Evolutionary conservation across 1,140 invertebrate genomes (phyloP), one percentile per base, ranked within the genome.

Genomic region (Diploscapter pachys): DNA sequence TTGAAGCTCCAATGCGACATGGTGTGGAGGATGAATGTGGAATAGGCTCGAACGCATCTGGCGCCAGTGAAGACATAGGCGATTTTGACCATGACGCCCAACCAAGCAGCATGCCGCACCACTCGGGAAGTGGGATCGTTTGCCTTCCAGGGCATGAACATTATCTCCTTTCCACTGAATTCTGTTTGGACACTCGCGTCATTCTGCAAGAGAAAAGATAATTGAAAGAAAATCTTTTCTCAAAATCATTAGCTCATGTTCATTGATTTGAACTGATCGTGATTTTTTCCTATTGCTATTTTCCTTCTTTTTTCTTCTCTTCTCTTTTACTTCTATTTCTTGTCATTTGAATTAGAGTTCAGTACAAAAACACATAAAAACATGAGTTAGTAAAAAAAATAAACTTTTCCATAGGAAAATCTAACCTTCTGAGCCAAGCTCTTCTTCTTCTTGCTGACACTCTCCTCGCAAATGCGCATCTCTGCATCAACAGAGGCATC

Each of bases 31-130:
- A 79, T 69, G 62, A 79, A 79, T 2, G 78, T 78, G 13, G 67
- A 72, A 70, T 78, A 79, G 48, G 65, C 77, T 6, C 78, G 77
- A n/a, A 79, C 67, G 51, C 78, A 79, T 9, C 78, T 71, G 53
- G 78, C 78, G 54, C 78, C 78, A 49, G 78, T 79, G 78, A 79
- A 79, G 13, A 79, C 78, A 67, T 79, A 79, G 3, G 78, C 78
- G 55, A 79, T 70, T 62, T 79, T 79, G 63, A 79, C 78, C 78
- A 79, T 79, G 13, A 79, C 71, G 31, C 78, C 78, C 31, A 79
- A 53, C 78, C 78, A 79, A 31, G 78, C 78, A 8, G 68, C 71
- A 31, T 79, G 78, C n/a, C 77, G 63, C n/a, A 79, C 71, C n/a
- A 79, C 78, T 66, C 66, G 55, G 9, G 77, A 75, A 49, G 72